Percentiles rank a stretch among this genome's conserved stretches.
Evolutionary conservation across 2,113 vertebrate species (phyloP).

Genomic region (Pogonocichla stellata): DNA sequence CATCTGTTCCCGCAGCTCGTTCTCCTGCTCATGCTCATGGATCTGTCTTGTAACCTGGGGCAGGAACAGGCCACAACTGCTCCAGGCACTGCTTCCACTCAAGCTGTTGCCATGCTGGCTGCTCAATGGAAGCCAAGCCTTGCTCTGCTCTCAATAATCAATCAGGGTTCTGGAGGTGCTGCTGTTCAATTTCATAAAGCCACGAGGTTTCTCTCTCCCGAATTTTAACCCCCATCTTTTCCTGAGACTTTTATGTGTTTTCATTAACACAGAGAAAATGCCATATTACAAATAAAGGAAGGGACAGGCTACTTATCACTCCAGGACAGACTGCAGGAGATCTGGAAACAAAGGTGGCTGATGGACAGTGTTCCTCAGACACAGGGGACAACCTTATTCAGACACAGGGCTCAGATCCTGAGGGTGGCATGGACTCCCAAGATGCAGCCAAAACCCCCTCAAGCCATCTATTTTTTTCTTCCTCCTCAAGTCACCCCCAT

Average conservation of each 20-base stretch:
- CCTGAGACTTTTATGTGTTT: background rate
- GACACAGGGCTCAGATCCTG: background rate
- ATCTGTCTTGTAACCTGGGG: slow-evolving; percentile 97
- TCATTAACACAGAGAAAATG: background rate
- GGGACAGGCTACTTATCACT: background rate
- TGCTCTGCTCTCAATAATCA: background rate
- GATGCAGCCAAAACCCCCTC: background rate
- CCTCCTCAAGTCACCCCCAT: background rate
- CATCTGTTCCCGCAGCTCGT: slow-evolving; percentile 99
- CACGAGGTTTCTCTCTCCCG: background rate
- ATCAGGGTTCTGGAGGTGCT: background rate
- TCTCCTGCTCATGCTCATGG: slow-evolving; percentile 99
- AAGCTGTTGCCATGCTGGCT: no score
- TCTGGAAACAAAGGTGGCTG: background rate
- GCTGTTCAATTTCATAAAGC: background rate
- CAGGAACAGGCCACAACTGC: background rate
- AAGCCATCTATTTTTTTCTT: background rate
- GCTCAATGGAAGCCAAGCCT: background rate
- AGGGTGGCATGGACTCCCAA: background rate
- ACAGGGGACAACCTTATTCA: background rate
- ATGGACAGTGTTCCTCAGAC: background rate
- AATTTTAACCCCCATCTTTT: background rate
- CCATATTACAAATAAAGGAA: rapidly evolving
- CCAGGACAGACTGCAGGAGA: background rate
- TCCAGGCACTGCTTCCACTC: background rate